A percentile compares a stretch with the other conserved stretches of the same genome.
Evolutionary conservation across 1,140 invertebrate species (phyloP).

Genomic region (Euwallacea similis): DNA sequence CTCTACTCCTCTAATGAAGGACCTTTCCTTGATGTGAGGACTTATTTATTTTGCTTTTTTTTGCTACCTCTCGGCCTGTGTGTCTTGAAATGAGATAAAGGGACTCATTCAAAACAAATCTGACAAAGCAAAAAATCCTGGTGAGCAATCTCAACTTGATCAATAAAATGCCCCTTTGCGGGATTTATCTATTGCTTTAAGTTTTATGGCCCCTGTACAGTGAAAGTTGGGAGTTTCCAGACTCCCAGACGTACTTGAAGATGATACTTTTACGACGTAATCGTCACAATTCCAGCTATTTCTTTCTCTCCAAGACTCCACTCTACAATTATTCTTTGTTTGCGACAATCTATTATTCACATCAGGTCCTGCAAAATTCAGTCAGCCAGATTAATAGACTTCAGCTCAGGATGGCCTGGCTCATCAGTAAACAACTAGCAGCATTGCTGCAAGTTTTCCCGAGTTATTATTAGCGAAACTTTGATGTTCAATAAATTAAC

Average conservation of each 20-base stretch:
- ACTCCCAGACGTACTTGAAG: no score
- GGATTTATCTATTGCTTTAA: no score
- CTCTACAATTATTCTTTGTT: not conserved
- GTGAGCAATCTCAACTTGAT: no score
- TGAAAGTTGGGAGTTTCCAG: no score
- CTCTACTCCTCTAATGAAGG: not conserved
- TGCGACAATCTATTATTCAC: not conserved
- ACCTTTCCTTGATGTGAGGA: no score
- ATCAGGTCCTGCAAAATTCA: conserved; percentile 2
- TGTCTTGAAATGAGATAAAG: not conserved
- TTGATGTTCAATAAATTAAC: not conserved
- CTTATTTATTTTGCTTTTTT: not conserved
- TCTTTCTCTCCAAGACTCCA: not conserved
- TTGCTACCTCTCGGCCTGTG: not conserved
- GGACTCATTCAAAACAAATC: not conserved
- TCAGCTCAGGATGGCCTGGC: not conserved
- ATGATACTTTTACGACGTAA: not conserved
- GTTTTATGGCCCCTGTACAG: no score
- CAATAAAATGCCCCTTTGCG: no score
- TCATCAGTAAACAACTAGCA: conserved; percentile 1
- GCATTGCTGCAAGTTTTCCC: not conserved
- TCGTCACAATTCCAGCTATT: not conserved
- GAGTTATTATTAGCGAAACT: not conserved
- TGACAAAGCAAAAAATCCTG: no score
- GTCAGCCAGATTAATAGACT: conserved; percentile 1